Base-by-base conservation (phyloP, 2,888 invertebrate genomes). In the Polyploca ridens region DNA sequence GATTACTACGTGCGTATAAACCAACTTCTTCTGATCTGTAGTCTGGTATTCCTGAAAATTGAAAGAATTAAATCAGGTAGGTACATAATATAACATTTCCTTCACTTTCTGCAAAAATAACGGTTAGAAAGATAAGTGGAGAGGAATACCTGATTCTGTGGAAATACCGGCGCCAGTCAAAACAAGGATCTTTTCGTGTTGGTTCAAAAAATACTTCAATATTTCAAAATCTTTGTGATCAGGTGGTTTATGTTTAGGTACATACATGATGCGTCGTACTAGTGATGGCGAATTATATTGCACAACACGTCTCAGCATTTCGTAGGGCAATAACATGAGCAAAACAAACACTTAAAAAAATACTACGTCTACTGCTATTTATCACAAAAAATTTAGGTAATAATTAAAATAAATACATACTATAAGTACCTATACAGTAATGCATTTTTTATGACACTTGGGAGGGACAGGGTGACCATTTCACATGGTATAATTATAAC, bases 111-210 rank as follows among this genome's bases (percentile, higher is more conserved):
- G 33, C 27, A 33, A 46, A 10, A 8, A 7, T 10, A 10, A 10
- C 8, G 10, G 10, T 38, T 8, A 38, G 38, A 38, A 38, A 44
- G 13, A 11, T 10, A 41, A 3, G 46, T 0, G 11, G 57, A 33
- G 33, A 14, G 4, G 76, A 27, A 78, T 86, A 96, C 96, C 96
- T 83, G 98, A 98, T 95, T 99, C 99, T 1, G 99, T 99, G 0
- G 99, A 99, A 78, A 99, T 96, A 41, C 99, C 99, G 72, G 99
- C 99, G 14, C 99, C 99, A 63, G 98, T 98, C 59, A 99, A 83
- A 19, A 98, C 94, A 19, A 98, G 92, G 61, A 97, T 90, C 76
- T 95, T 96, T 8, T 94, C 81, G 64, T 95, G 88, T 57, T 84
- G 86, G 3, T 80, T 69, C 27, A 98, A 77, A 85, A 97, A 97